These are phyloP conservation scores for Chaetorhynchus papuensis DNA, from an alignment of 2,113 vertebrate genomes.

Conservation along the genomic window DNA sequence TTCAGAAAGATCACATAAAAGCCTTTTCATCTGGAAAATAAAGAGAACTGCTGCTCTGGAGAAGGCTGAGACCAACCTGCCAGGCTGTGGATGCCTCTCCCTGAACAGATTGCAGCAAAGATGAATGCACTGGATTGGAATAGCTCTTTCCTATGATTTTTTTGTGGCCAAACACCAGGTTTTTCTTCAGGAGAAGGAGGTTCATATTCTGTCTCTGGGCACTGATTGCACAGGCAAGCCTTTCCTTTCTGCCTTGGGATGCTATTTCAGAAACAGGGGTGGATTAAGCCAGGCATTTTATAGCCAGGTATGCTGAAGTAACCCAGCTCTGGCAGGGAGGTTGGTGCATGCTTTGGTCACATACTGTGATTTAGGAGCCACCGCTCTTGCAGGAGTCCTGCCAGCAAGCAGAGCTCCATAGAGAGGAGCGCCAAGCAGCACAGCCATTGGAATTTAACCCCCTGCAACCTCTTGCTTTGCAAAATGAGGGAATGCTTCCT, in stretches of 20 bases:
- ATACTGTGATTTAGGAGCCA: background rate
- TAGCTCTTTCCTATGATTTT: background rate
- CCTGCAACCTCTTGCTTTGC: background rate
- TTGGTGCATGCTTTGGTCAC: background rate
- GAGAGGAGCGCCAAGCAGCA: background rate
- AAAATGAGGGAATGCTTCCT: background rate
- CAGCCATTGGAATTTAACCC: background rate
- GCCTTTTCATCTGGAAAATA: background rate
- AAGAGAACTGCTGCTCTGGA: background rate
- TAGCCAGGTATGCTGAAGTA: background rate
- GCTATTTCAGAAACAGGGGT: background rate
- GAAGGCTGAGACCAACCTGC: background rate
- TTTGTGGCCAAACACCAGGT: background rate
- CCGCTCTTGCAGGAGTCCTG: background rate
- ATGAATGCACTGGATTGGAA: background rate
- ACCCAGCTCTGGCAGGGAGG: background rate
- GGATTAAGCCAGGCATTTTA: background rate
- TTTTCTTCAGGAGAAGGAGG: background rate
- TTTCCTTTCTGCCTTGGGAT: background rate
- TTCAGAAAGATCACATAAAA: background rate
- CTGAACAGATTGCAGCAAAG: background rate
- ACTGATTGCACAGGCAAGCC: background rate
- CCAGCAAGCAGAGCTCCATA: background rate
- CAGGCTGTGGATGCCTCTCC: background rate
- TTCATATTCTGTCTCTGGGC: background rate